Conservation (phyloP, 2,888 invertebrate genomes). For the Serrognathus titanus region DNA sequence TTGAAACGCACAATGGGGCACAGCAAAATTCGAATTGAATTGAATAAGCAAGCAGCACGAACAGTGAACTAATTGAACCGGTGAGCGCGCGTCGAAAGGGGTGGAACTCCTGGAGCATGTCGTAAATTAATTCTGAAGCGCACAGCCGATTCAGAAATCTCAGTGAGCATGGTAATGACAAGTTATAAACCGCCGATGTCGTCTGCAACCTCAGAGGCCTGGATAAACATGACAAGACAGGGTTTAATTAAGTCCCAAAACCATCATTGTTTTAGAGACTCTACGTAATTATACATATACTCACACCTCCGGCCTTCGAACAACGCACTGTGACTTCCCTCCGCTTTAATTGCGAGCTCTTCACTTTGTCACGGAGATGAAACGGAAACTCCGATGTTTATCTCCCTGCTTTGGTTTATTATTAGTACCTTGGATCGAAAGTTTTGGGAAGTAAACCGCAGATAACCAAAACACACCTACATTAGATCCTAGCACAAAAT, state of each 20-base stretch:
- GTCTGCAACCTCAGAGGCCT: slow-evolving; percentile 40
- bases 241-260: slow-evolving; percentile 49
- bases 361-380: slow-evolving; percentile 19
- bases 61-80: neutral
- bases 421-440: slow-evolving; percentile 4
- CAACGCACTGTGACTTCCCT: slow-evolving; percentile 14
- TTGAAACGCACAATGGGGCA: neutral
- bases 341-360: slow-evolving; percentile 16
- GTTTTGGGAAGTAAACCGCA: neutral
- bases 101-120: slow-evolving; percentile 9
- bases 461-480: neutral
- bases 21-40: neutral
- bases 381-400: slow-evolving; percentile 18
- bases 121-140: slow-evolving; percentile 40
- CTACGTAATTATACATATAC: slow-evolving; percentile 41
- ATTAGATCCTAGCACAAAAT: neutral
- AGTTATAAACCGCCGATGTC: slow-evolving; percentile 48
- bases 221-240: slow-evolving; percentile 49
- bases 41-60: neutral
- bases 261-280: slow-evolving; percentile 45
- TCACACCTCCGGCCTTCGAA: slow-evolving; percentile 28
- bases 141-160: slow-evolving; percentile 39
- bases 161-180: slow-evolving; percentile 47
- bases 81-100: neutral
- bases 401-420: slow-evolving; percentile 14